Percentiles rank a stretch among this genome's conserved stretches.
phyloP scores from a whole-genome alignment of 2,888 invertebrate genomes.

The Escarpia spicata region DNA sequence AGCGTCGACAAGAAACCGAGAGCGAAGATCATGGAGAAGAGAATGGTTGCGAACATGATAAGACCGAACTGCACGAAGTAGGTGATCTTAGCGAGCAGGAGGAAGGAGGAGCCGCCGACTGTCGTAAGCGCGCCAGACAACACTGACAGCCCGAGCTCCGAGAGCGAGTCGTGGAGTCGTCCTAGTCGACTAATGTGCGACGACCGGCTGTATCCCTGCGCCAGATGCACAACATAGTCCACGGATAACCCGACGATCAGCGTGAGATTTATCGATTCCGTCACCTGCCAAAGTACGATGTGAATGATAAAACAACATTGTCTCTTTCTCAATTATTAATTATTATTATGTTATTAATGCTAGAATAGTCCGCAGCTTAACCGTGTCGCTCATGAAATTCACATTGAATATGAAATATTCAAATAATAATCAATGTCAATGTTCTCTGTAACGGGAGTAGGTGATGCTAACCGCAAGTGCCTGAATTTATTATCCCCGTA shows the following conservation, averaged over 20 bases:
- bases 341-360: too few species aligned
- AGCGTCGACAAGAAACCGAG: constrained; percentile 51
- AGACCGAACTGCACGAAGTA: constrained; percentile 59
- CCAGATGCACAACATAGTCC: constrained; percentile 60
- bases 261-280: constrained; percentile 58
- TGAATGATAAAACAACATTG: too few species aligned
- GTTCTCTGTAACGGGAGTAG: too few species aligned
- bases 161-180: constrained; percentile 53
- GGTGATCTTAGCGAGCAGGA: constrained; percentile 53
- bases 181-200: constrained; percentile 45
- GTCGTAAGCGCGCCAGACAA: constrained; percentile 57
- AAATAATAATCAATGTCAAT: too few species aligned
- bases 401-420: too few species aligned
- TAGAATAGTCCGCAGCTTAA: too few species aligned
- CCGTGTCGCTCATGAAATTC: too few species aligned
- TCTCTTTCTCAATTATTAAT: too few species aligned
- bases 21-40: constrained; percentile 52
- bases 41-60: constrained; percentile 56
- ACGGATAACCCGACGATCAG: constrained; percentile 58
- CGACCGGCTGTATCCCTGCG: constrained; percentile 57
- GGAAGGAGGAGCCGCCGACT: constrained; percentile 53
- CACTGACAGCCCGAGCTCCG: constrained; percentile 52
- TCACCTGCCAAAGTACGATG: constrained; percentile 36
- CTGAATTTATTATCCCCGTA: too few species aligned
- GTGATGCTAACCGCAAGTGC: too few species aligned